Evolutionary conservation across 1,140 invertebrate genomes (phyloP).

Genomic region (Drosophila ambigua): DNA sequence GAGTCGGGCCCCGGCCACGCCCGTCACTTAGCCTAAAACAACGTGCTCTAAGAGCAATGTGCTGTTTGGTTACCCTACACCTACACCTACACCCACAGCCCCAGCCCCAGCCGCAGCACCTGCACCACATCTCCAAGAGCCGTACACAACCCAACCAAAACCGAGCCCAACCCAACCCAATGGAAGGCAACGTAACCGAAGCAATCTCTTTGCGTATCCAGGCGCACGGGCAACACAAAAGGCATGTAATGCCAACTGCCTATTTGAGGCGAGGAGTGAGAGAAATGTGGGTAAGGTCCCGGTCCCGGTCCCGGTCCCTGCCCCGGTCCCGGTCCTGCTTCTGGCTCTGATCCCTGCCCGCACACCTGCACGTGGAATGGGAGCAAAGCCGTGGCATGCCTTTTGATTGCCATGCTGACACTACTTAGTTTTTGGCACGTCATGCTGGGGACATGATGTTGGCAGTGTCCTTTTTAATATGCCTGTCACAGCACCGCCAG

Average conservation of each 20-base stretch:
- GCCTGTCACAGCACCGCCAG: constrained; percentile 72
- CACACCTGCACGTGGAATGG: constrained; percentile 60
- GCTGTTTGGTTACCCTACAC: constrained; percentile 63
- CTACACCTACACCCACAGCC: too few species aligned
- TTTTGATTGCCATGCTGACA: constrained; percentile 77
- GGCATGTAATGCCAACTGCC: constrained; percentile 81
- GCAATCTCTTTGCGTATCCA: constrained; percentile 58
- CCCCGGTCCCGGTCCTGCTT: constrained; percentile 1
- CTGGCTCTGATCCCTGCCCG: constrained; percentile 8
- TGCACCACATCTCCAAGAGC: not conserved
- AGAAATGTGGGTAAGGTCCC: not conserved
- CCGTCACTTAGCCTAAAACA: constrained; percentile 75
- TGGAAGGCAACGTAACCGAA: constrained; percentile 22
- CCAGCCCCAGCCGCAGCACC: too few species aligned
- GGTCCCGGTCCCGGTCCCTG: constrained; percentile 2
- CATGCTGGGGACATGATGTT: constrained; percentile 60
- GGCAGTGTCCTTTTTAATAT: constrained; percentile 76
- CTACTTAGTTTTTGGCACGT: constrained; percentile 81
- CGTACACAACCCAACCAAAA: constrained; percentile 5
- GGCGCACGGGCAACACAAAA: constrained; percentile 53
- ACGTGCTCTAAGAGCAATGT: constrained; percentile 78
- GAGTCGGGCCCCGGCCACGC: constrained; percentile 51
- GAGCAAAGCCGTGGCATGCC: constrained; percentile 41
- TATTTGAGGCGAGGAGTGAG: constrained; percentile 43
- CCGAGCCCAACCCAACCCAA: constrained; percentile 9